phyloP scores from a whole-genome alignment of 1,140 invertebrate genomes.

The Drosophila pectinifera region DNA sequence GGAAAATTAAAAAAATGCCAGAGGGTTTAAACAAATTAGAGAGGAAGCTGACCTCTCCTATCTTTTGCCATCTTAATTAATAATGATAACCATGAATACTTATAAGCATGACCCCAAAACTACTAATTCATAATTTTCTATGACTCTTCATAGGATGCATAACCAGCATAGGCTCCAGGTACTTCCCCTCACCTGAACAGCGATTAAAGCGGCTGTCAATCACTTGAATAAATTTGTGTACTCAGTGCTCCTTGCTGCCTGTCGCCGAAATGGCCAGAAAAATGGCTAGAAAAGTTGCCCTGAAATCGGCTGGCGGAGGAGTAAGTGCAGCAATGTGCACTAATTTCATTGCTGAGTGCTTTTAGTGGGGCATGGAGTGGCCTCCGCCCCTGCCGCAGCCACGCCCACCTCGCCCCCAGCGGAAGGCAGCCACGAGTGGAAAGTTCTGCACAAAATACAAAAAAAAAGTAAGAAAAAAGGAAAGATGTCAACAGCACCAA shows the following conservation, averaged over 20 bases:
- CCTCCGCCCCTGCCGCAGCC: not conserved
- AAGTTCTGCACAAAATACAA: constrained; percentile 46
- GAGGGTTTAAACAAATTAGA: not conserved
- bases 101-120: no score
- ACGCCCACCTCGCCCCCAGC: no score
- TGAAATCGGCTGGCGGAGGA: constrained; percentile 20
- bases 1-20: constrained; percentile 11
- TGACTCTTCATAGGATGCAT: no score
- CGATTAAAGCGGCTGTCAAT: constrained; percentile 33
- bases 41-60: not conserved
- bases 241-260: constrained; percentile 24
- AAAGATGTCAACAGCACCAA: constrained; percentile 82
- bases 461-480: constrained; percentile 6
- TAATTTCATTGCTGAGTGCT: constrained; percentile 82
- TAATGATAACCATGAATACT: no score
- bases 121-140: no score
- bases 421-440: constrained; percentile 2
- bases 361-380: constrained; percentile 59
- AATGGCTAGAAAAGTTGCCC: constrained; percentile 27
- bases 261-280: not conserved
- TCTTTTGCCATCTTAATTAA: not conserved
- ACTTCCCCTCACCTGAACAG: constrained; percentile 1
- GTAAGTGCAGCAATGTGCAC: constrained; percentile 76
- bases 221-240: constrained; percentile 42
- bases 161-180: not conserved